Evolutionary conservation across 2,888 invertebrate species (phyloP), one percentile per base, ranked within the genome.

Genomic region (Chironomus riparius): DNA sequence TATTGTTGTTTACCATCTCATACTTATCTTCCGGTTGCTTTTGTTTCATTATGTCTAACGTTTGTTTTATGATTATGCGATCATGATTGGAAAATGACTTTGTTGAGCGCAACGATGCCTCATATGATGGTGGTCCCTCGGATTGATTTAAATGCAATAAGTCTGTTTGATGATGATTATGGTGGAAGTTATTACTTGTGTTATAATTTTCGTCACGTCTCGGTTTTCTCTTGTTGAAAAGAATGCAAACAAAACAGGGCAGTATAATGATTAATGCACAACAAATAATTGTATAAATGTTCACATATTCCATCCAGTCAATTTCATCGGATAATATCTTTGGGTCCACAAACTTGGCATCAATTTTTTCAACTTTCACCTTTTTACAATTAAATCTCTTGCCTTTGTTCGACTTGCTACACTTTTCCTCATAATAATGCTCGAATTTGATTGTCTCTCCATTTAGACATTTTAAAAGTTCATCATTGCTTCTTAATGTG

Each of bases 361-460:
- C 78, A 48, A 81, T 79, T 71, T 80, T 76, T 7, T 80, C 80
- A 47, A 76, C 72, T 77, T 81, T 81, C 28, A 69, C 18, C 22
- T 81, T 80, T 68, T 77, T 77, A 73, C 84, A 84, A 65, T 80
- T 80, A 21, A 83, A 65, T 47, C 69, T 68, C 3, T 47, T 38
- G 0, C 79, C 79, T 0, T 78, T 80, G 7, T 80, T 81, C 6
- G 79, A 78, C 0, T 79, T 79, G 62, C 80, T 81, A 69, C 84
- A 84, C 0, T 83, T 81, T 72, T 83, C 83, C 24, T 81, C 79
- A 24, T 80, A 78, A 76, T 82, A 84, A 48, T 81, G 81, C 4
- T 81, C 79, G 4, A 81, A 79, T 77, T 83, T 82, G 68, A 83
- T 80, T 3, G 79, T 79, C 24, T 77, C 80, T 3, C 80, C 80